These are phyloP conservation scores for Xiphophorus birchmanni DNA, from an alignment of 2,797 vertebrate species.

Conservation along the genomic window DNA sequence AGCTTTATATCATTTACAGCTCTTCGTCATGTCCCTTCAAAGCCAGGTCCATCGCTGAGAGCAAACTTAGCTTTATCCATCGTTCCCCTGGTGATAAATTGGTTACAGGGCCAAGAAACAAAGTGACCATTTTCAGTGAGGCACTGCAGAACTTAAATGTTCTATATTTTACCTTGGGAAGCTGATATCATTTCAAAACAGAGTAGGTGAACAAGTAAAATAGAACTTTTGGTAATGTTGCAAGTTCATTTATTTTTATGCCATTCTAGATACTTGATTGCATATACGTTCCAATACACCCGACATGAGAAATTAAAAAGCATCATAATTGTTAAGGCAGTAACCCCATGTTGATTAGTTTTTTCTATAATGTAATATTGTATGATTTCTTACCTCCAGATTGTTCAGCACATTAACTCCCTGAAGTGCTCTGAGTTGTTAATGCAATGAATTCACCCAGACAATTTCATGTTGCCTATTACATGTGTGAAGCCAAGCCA, in stretches of 20 bases:
- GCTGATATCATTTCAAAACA: not conserved
- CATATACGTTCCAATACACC: not conserved
- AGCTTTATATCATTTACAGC: constrained; percentile 12
- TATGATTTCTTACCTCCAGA: not conserved
- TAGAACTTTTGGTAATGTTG: not conserved
- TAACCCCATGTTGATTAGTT: not conserved
- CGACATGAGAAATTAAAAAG: not conserved
- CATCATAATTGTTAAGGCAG: not conserved
- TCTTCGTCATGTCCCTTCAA: not conserved
- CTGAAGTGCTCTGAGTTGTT: not conserved
- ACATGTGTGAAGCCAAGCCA: constrained; percentile 3
- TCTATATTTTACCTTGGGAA: not conserved
- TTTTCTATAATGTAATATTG: not conserved
- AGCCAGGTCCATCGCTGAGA: constrained; percentile 19
- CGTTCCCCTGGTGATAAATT: constrained; percentile 36
- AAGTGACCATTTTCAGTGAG: not conserved
- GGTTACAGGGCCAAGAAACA: constrained; percentile 14
- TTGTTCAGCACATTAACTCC: not conserved
- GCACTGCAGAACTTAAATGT: not conserved
- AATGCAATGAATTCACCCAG: not conserved
- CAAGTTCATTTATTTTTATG: not conserved
- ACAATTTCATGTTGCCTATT: constrained; percentile 1
- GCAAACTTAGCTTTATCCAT: constrained; percentile 8
- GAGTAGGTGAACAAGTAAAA: not conserved
- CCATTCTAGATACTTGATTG: not conserved